phyloP scores from a whole-genome alignment of 2,797 vertebrate species.

The Naso thynnoides region DNA sequence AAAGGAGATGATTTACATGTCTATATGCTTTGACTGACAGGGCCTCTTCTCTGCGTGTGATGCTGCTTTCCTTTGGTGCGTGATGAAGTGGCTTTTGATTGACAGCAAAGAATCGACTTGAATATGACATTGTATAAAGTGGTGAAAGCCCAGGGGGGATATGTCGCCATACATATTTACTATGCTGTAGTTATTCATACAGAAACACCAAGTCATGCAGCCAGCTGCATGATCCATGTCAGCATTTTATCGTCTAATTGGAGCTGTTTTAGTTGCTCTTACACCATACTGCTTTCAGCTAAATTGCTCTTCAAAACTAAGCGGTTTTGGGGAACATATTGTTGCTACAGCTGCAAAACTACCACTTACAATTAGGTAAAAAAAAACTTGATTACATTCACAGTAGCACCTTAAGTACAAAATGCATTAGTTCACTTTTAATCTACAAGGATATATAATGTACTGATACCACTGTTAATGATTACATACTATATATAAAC shows the following conservation, averaged over 20 bases:
- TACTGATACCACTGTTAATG: conserved; percentile 58
- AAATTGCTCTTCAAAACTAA: conserved; percentile 40
- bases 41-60: conserved; percentile 44
- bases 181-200: conserved; percentile 45
- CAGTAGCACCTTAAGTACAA: conserved; percentile 26
- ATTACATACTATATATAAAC: conserved; percentile 70
- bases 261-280: conserved; percentile 28
- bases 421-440: conserved; percentile 40
- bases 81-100: conserved; percentile 64
- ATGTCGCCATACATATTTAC: conserved; percentile 58
- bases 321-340: conserved; percentile 43
- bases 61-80: conserved; percentile 33
- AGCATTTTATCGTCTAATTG: conserved; percentile 39
- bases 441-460: conserved; percentile 46
- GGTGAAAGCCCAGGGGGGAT: conserved; percentile 33
- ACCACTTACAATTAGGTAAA: conserved; percentile 7
- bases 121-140: conserved; percentile 51
- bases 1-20: conserved; percentile 66
- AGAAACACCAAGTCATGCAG: conserved; percentile 55
- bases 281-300: conserved; percentile 20
- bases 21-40: conserved; percentile 72
- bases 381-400: conserved; percentile 36
- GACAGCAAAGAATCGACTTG: conserved; percentile 65
- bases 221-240: conserved; percentile 34
- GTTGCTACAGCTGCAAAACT: conserved; percentile 21